Evolutionary conservation across 2,113 vertebrate genomes (phyloP).

Genomic region (Edolisoma coerulescens): DNA sequence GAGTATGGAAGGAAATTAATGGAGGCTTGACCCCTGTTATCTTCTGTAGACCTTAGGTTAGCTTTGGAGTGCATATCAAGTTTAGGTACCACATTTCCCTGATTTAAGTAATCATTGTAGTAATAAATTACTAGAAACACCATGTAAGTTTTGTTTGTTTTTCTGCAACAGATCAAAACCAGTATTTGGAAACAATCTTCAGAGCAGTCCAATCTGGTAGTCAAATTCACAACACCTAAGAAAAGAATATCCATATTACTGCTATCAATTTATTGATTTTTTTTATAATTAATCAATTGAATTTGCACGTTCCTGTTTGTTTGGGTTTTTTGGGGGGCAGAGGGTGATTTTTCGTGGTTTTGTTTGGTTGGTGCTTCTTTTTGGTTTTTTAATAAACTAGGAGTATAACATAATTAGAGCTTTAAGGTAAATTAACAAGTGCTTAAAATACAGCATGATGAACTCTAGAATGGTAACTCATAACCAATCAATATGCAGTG

Average conservation of each 20-base stretch:
- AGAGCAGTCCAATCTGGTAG: background rate
- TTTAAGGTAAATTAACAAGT: background rate
- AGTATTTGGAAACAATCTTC: background rate
- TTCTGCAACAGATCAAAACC: background rate
- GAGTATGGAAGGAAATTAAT: background rate
- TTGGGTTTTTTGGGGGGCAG: fast-evolving
- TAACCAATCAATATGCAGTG: background rate
- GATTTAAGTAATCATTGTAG: background rate
- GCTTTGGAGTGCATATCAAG: background rate
- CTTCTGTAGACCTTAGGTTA: background rate
- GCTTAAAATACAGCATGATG: background rate
- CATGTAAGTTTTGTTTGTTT: background rate
- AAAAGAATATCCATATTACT: background rate
- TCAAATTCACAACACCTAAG: background rate
- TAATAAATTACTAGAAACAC: background rate
- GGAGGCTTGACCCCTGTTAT: background rate
- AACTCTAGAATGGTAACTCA: background rate
- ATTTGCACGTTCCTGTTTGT: background rate
- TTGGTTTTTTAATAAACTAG: background rate
- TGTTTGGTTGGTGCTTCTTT: background rate
- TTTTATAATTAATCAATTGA: background rate
- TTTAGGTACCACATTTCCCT: background rate
- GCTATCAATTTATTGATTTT: background rate
- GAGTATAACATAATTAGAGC: background rate
- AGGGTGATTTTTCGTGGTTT: background rate